Evolutionary conservation across 2,888 invertebrate species (phyloP).

Genomic region (Cantharis flavilabris): DNA sequence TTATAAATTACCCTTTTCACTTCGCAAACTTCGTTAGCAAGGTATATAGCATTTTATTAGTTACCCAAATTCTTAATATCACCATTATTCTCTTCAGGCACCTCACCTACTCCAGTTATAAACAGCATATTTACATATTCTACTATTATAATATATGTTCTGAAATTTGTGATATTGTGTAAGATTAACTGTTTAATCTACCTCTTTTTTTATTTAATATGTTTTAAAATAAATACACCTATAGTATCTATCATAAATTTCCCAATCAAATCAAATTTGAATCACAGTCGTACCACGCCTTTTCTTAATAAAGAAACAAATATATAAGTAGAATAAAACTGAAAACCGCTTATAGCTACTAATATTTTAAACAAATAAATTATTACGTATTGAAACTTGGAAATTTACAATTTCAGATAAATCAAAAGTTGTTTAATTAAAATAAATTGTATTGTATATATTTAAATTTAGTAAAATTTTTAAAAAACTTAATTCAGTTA

Average conservation of each 20-base stretch:
- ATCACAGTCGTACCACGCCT: not conserved
- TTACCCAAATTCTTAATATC: too few species aligned
- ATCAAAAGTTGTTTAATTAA: not conserved
- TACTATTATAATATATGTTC: too few species aligned
- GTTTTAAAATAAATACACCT: not conserved
- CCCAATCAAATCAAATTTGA: not conserved
- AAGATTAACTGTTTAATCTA: not conserved
- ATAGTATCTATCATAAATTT: not conserved
- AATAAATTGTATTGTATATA: too few species aligned
- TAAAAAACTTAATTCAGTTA: not conserved
- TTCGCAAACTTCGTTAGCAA: too few species aligned
- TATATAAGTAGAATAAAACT: not conserved
- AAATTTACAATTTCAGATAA: not conserved
- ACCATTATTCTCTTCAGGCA: too few species aligned
- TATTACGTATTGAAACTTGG: not conserved
- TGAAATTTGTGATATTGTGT: not conserved
- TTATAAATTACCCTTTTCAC: too few species aligned
- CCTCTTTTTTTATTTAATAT: not conserved
- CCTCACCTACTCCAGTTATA: too few species aligned
- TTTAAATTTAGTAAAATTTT: not conserved
- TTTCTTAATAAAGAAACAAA: not conserved
- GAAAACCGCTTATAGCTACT: not conserved
- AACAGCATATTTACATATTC: too few species aligned
- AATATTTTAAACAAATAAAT: not conserved
- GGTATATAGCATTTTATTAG: too few species aligned